Evolutionary conservation across 2,113 vertebrate species (phyloP).

Genomic region (Pangasianodon gigas): DNA sequence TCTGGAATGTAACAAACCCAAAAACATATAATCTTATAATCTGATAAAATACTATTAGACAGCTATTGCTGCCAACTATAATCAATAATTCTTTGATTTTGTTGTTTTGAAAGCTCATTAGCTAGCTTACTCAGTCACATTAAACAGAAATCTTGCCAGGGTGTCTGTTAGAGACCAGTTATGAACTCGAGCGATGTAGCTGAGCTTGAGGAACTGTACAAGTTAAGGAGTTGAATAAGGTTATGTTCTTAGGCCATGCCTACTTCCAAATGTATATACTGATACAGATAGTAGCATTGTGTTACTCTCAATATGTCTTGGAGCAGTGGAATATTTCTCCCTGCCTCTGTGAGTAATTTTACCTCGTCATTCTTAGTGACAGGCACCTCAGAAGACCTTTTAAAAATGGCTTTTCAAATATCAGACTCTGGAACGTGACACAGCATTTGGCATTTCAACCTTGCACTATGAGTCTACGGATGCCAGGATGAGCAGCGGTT

Average conservation of each 20-base stretch:
- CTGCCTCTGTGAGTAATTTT: neutral
- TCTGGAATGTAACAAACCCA: too few relatives aligned
- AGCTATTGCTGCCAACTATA: neutral
- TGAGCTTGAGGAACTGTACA: neutral
- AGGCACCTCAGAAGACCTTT: neutral
- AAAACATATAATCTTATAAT: too few relatives aligned
- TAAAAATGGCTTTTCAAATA: neutral
- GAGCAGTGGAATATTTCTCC: neutral
- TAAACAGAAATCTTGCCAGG: neutral
- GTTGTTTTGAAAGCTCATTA: neutral
- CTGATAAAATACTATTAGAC: neutral
- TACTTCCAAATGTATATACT: neutral
- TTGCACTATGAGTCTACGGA: neutral
- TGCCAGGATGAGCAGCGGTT: neutral
- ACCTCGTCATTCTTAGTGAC: neutral
- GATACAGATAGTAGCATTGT: neutral
- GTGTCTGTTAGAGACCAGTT: neutral
- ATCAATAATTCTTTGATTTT: neutral
- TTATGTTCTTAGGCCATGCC: neutral
- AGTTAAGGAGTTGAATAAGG: neutral
- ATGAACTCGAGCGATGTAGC: neutral
- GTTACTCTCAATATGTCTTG: neutral
- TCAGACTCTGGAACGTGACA: neutral
- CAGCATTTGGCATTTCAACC: neutral
- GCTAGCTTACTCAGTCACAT: neutral